Percentiles rank a stretch among this genome's conserved stretches.
Conservation (phyloP, 2,888 invertebrate genomes). For the Drosophila kuntzei region DNA sequence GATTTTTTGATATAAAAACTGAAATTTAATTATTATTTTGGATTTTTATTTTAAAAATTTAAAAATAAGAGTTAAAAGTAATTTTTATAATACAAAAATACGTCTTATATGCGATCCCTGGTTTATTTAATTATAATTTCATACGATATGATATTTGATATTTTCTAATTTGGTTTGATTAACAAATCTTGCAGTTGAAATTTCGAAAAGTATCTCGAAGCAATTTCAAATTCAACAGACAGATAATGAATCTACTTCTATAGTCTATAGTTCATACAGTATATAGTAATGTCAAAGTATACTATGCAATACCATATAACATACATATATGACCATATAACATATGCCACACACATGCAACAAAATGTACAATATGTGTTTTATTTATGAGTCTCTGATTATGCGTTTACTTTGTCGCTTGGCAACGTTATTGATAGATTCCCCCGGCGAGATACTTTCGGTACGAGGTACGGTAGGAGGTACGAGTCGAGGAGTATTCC, state of each 20-base stretch:
- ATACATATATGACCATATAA: background rate
- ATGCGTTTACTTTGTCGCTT: constrained; percentile 47
- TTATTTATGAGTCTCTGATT: constrained; percentile 63
- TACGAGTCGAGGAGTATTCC: background rate
- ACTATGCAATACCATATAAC: background rate
- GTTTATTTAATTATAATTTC: no score
- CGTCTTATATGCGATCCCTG: no score
- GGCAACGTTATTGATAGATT: constrained; percentile 41
- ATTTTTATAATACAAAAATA: no score
- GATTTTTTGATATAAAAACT: no score
- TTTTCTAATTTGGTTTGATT: background rate
- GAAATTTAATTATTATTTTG: no score
- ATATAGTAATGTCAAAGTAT: constrained; percentile 9
- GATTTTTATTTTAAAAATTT: no score
- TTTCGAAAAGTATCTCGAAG: background rate
- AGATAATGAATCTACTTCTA: constrained; percentile 11
- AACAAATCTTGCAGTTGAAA: background rate
- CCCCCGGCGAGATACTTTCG: background rate
- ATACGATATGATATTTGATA: background rate
- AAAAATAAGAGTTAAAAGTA: no score
- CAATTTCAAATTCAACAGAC: background rate
- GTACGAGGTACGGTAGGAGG: background rate
- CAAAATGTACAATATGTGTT: constrained; percentile 13
- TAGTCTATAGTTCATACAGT: constrained; percentile 2
- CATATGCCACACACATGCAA: constrained; percentile 17